Evolutionary conservation across 2,888 invertebrate species (phyloP).

Genomic region (Notocelia uddmanniana): DNA sequence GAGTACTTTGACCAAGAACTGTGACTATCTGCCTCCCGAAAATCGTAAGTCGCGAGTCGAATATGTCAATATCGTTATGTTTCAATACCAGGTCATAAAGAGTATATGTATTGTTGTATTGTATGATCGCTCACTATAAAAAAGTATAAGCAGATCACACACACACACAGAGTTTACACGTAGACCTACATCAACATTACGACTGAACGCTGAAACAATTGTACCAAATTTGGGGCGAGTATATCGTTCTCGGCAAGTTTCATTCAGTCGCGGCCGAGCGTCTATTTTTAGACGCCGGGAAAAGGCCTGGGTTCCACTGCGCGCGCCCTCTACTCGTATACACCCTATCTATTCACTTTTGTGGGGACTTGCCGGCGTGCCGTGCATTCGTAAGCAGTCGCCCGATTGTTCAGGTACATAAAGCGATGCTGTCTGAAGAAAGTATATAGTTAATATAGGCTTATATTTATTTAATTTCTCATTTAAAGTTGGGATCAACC

Average conservation of each 20-base stretch:
- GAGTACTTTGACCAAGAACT: too few relatives aligned
- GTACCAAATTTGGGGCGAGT: conserved; percentile 27
- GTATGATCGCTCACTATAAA: neutral
- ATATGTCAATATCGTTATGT: too few relatives aligned
- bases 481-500: conserved; percentile 11
- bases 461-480: conserved; percentile 18
- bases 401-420: conserved; percentile 59
- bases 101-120: too few relatives aligned
- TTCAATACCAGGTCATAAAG: too few relatives aligned
- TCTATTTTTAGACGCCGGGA: conserved; percentile 83
- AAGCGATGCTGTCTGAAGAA: conserved; percentile 48
- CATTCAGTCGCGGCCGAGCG: conserved; percentile 62
- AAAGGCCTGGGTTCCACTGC: conserved; percentile 73
- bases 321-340: conserved; percentile 64
- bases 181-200: conserved; percentile 26
- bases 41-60: too few relatives aligned
- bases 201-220: conserved; percentile 19
- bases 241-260: conserved; percentile 30
- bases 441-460: conserved; percentile 11
- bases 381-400: conserved; percentile 76
- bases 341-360: conserved; percentile 70
- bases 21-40: too few relatives aligned
- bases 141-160: neutral
- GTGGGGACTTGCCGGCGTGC: conserved; percentile 69
- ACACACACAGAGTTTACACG: too few relatives aligned